Percentiles rank a stretch among this genome's conserved stretches.
Conservation (phyloP, 2,888 invertebrate species). For the Drosophila macrospina region DNA sequence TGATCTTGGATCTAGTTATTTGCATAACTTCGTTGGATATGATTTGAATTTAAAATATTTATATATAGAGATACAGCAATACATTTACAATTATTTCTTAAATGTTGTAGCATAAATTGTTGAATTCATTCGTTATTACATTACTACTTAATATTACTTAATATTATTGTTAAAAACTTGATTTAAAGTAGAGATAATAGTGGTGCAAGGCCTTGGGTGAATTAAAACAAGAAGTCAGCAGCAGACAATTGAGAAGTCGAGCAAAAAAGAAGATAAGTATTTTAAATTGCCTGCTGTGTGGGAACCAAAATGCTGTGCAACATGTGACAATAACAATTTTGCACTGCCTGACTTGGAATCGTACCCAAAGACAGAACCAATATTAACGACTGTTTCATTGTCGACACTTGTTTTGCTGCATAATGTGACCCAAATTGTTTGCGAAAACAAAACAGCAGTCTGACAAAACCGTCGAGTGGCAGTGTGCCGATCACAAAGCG, state of each 20-base stretch:
- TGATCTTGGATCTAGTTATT: slow-evolving; percentile 27
- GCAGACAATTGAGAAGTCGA: slow-evolving; percentile 66
- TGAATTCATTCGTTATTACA: background rate
- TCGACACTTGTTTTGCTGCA: slow-evolving; percentile 69
- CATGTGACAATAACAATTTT: slow-evolving; percentile 74
- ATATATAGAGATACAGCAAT: background rate
- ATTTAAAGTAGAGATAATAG: slow-evolving; percentile 28
- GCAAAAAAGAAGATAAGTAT: slow-evolving; percentile 36
- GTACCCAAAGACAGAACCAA: slow-evolving; percentile 24
- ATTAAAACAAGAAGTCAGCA: slow-evolving; percentile 15
- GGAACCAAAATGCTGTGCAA: slow-evolving; percentile 74
- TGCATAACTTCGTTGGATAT: background rate
- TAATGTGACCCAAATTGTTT: slow-evolving; percentile 75
- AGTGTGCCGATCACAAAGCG: slow-evolving; percentile 55
- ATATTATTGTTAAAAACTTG: background rate
- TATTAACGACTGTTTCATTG: slow-evolving; percentile 64
- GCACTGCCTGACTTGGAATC: slow-evolving; percentile 57
- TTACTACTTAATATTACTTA: background rate
- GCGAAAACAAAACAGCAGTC: slow-evolving; percentile 53
- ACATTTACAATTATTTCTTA: background rate
- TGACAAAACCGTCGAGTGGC: slow-evolving; percentile 41
- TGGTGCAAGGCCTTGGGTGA: slow-evolving; percentile 18
- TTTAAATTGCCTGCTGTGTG: slow-evolving; percentile 75
- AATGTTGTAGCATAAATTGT: too few relatives aligned
- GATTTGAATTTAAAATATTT: background rate